A percentile compares a stretch with the other conserved stretches of the same genome.
phyloP scores from a whole-genome alignment of 2,888 invertebrate genomes.

The Agonum fuliginosum region DNA sequence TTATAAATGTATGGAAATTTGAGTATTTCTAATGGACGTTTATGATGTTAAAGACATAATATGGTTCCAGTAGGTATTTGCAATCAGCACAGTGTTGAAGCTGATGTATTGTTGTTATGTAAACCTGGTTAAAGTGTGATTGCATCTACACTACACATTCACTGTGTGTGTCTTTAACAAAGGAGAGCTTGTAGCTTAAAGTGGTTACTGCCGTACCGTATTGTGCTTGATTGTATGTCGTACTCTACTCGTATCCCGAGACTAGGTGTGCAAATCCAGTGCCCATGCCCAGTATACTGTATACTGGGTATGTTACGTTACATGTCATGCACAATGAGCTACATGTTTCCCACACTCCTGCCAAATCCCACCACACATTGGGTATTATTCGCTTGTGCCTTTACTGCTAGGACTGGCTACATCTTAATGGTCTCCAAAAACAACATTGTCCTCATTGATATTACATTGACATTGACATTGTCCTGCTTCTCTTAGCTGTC shows the following conservation, averaged over 20 bases:
- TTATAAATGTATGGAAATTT: neutral
- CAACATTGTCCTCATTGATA: conserved; percentile 49
- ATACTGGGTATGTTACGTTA: neutral
- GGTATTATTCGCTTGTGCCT: conserved; percentile 56
- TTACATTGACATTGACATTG: conserved; percentile 22
- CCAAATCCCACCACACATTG: conserved; percentile 53
- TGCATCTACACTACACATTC: neutral
- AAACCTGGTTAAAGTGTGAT: neutral
- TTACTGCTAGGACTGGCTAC: conserved; percentile 55
- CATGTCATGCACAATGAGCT: conserved; percentile 52
- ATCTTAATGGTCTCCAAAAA: conserved; percentile 44
- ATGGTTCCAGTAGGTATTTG: too few relatives aligned
- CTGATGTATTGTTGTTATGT: conserved; percentile 10
- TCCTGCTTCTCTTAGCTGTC: conserved; percentile 52
- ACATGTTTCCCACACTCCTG: conserved; percentile 56
- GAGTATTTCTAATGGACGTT: conserved; percentile 12
- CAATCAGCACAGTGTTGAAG: too few relatives aligned
- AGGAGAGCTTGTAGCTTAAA: conserved; percentile 49
- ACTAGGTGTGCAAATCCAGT: conserved; percentile 28
- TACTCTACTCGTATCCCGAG: conserved; percentile 46
- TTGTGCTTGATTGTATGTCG: conserved; percentile 50
- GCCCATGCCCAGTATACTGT: neutral
- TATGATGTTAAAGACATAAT: conserved; percentile 31
- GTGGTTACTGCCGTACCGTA: conserved; percentile 49
- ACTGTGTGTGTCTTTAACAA: conserved; percentile 28